A percentile compares a stretch with the other conserved stretches of the same genome.
Conservation (phyloP, 2,797 vertebrate species). For the Scarus forsteni region DNA sequence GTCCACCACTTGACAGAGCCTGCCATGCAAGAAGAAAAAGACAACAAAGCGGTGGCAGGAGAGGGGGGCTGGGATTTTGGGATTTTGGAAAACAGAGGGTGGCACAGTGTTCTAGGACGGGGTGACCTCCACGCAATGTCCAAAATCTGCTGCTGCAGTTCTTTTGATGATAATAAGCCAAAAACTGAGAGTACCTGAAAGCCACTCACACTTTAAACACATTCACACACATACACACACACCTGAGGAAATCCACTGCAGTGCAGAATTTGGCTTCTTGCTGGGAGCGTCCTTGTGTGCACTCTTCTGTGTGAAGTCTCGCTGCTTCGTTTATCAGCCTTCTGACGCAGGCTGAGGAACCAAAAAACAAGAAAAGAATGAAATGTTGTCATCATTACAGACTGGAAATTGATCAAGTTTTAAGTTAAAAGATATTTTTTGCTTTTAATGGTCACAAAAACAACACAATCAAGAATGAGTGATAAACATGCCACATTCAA, state of each 20-base stretch:
- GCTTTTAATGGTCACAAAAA: no score
- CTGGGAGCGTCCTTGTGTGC: constrained; percentile 28
- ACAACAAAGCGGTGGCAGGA: not conserved
- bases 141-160: constrained; percentile 28
- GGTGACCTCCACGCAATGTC: constrained; percentile 43
- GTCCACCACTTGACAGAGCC: constrained; percentile 1
- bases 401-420: no score
- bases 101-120: constrained; percentile 40
- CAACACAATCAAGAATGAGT: no score
- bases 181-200: constrained; percentile 32
- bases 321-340: constrained; percentile 21
- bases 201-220: constrained; percentile 4
- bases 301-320: constrained; percentile 21
- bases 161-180: constrained; percentile 25
- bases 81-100: constrained; percentile 10
- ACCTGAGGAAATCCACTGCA: constrained; percentile 42
- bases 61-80: not conserved
- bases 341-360: constrained; percentile 28
- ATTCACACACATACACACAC: constrained; percentile 35
- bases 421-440: no score
- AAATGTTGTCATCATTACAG: no score
- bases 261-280: constrained; percentile 61
- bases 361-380: constrained; percentile 56
- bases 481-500: no score
- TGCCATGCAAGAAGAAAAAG: not conserved